These are phyloP conservation scores for Manis javanica DNA, from an alignment of 2,797 vertebrate species.

Conservation along the genomic window DNA sequence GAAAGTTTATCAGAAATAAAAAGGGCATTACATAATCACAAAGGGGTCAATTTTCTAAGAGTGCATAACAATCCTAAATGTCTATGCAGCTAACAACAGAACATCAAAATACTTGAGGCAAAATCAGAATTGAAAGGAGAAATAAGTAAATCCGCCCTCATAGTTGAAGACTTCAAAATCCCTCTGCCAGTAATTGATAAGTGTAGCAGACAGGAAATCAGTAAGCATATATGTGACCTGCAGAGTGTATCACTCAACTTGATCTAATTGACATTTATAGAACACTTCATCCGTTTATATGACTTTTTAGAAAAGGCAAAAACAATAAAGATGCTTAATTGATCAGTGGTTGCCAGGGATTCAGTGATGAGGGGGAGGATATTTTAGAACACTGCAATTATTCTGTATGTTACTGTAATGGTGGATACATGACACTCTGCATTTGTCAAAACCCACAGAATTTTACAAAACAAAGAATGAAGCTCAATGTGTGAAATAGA, in stretches of 20 bases:
- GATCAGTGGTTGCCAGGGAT: background rate
- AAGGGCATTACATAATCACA: background rate
- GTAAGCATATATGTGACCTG: background rate
- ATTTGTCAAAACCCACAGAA: background rate
- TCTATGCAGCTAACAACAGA: background rate
- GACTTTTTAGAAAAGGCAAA: conserved; percentile 16
- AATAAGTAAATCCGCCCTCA: background rate
- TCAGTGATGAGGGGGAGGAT: background rate
- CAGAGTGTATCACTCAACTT: background rate
- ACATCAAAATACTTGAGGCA: background rate
- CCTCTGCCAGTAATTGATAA: background rate
- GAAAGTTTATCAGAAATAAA: background rate
- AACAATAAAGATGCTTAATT: background rate
- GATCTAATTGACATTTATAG: conserved; percentile 20
- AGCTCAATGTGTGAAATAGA: background rate
- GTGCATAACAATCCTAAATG: background rate
- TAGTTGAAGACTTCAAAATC: background rate
- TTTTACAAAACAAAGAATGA: background rate
- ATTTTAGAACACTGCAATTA: background rate
- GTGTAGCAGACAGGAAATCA: background rate
- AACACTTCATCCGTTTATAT: background rate
- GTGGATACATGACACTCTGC: background rate
- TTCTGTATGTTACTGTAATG: background rate
- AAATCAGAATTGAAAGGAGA: background rate
- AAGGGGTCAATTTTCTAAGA: background rate